phyloP scores from a whole-genome alignment of 2,888 invertebrate species.

The Timema cristinae region DNA sequence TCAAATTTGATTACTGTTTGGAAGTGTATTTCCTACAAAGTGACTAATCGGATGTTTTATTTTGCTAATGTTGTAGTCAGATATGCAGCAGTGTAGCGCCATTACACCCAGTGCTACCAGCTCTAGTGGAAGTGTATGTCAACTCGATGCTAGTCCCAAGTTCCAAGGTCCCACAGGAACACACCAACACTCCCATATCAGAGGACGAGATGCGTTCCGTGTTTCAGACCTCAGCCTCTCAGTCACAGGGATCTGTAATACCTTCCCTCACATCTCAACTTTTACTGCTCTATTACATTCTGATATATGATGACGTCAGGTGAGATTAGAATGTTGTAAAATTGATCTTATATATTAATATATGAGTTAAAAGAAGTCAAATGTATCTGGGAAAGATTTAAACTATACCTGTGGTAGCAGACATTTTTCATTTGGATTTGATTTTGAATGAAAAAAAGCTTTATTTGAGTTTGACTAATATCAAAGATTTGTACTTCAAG shows the following conservation, averaged over 20 bases:
- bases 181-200: constrained; percentile 85
- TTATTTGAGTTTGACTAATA: too few species aligned
- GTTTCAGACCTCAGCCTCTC: constrained; percentile 73
- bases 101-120: constrained; percentile 87
- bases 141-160: constrained; percentile 78
- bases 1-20: too few species aligned
- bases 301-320: constrained; percentile 83
- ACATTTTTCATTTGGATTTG: too few species aligned
- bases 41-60: background rate
- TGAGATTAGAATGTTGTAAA: background rate
- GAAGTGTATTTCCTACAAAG: background rate
- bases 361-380: too few species aligned
- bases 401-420: too few species aligned
- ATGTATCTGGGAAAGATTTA: too few species aligned
- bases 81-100: constrained; percentile 86
- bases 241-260: constrained; percentile 55
- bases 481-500: too few species aligned
- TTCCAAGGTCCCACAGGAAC: constrained; percentile 63
- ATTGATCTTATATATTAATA: too few species aligned
- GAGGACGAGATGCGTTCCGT: constrained; percentile 85
- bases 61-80: constrained; percentile 56
- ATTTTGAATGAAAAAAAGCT: too few species aligned
- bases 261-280: constrained; percentile 78
- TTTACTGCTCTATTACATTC: constrained; percentile 83
- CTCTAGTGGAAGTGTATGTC: constrained; percentile 91